Evolutionary conservation across 2,888 invertebrate genomes (phyloP), one percentile per base, ranked within the genome.

Genomic region (Malthinus flaveolus): DNA sequence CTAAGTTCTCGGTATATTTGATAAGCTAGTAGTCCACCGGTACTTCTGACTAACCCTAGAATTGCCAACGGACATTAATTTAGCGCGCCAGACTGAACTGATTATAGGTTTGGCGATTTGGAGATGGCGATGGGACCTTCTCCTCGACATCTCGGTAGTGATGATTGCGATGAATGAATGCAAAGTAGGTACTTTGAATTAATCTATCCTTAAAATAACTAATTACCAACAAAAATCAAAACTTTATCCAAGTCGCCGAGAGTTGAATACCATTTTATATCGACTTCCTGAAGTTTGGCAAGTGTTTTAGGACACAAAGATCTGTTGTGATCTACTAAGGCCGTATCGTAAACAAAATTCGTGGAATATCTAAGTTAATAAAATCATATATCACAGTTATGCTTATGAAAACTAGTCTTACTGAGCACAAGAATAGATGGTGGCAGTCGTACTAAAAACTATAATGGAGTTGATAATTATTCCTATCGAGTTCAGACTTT

Each of bases 261-360:
- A 11, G 46, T 47, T 39, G 36, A 35, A 36, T 62, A 70, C 69
- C 69, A 71, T 10, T 55, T 33, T 8, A 66, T 32, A 45, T 63
- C 61, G 6, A 34, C 44, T 9, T 57, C 32, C 15, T 62, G 44
- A 6, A 57, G 49, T 37, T 55, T 46, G 9, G 49, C 39, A 4
- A 67, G 49, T n/a, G 42, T 49, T 31, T 37, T 7, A 32, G 51
- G 23, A 35, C 68, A 61, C 32, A 68, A 46, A 6, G 59, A 42
- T 50, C 70, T 54, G 51, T 67, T 62, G 45, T 68, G 63, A 57
- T 68, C 69, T 32, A 48, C 49, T 12, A 68, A 45, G 6, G 59
- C 50, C 50, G 57, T 66, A 50, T 71, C 71, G 44, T 61, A 64
- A 7, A 58, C 52, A 60, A 53, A 62, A 36, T 62, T 61, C 32